phyloP scores from a whole-genome alignment of 30 jellyfish, hydroid and myxozoan genomes.

The Aurelia aurita complex sp. Pacific region DNA sequence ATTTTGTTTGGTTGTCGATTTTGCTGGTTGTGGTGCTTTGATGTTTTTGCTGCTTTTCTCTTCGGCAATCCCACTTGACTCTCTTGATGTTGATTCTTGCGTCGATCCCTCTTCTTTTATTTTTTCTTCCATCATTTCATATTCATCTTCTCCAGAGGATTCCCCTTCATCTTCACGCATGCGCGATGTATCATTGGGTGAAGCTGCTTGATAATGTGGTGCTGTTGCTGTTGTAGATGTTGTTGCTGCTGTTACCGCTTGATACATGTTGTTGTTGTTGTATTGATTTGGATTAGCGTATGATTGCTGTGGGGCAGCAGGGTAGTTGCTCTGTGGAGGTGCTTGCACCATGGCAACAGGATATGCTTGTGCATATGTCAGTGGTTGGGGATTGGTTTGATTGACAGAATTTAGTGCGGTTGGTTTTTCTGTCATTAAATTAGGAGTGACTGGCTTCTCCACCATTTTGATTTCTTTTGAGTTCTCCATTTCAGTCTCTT shows the following conservation, averaged over 20 bases:
- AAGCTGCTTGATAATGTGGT: no score
- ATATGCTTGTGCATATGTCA: not conserved
- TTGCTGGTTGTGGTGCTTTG: conserved; percentile 25
- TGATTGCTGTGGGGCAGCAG: not conserved
- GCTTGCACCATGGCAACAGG: conserved; percentile 1
- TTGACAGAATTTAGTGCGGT: not conserved
- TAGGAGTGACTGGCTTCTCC: not conserved
- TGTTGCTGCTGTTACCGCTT: no score
- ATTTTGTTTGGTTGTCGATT: conserved; percentile 12
- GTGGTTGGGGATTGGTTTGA: not conserved
- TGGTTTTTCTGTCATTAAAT: not conserved
- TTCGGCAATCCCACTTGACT: not conserved
- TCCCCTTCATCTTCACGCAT: conserved; percentile 22
- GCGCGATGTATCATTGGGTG: no score
- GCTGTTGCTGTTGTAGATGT: no score
- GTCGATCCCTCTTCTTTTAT: conserved; percentile 19
- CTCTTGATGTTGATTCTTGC: not conserved
- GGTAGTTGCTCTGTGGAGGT: not conserved
- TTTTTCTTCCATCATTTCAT: not conserved
- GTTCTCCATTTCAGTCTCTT: not conserved
- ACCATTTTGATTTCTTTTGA: not conserved
- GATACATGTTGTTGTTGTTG: no score
- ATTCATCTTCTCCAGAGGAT: conserved; percentile 2
- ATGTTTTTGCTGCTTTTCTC: not conserved
- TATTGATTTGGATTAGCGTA: not conserved